Base-by-base conservation (phyloP, 2,888 invertebrate species). In the Mantis religiosa region DNA sequence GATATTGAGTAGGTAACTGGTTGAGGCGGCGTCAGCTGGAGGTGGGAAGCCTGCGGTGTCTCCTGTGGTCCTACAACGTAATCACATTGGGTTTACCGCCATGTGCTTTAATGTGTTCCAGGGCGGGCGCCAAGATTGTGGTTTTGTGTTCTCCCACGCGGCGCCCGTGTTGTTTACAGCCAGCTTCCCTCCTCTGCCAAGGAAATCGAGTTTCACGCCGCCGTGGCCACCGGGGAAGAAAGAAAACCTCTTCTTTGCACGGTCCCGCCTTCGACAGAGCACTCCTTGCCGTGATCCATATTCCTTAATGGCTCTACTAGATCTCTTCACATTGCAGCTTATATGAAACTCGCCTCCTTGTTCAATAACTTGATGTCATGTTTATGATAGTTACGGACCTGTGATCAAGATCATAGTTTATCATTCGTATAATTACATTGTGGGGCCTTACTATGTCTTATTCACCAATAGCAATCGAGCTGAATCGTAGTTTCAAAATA, bases 61-160 rank as follows among this genome's bases (percentile, higher is more conserved):
- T 27, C 47, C 27, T 30, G 87, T 28, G 87, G 87, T 82, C 34
- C 34, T 27, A 12, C 27, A 82, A 81, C 28, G 82, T 87, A 87
- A 87, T 87, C 87, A 87, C 87, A 71, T 82, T 86, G 30, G 87
- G 87, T 87, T 87, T 87, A 87, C 87, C 87, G 87, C 87, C 30
- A 15, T 87, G 87, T 87, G 87, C 87, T 87, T 87, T 87, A 87
- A 87, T 87, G 87, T 87, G 87, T 28, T 87, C 34, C n/a, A 87
- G 87, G 82, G 81, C 54, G 47, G 86, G 86, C 28, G 71, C 41
- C 47, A 85, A 47, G 34, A 87, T 82, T 87, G 87, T 71, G 87
- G 87, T 87, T 87, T 87, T 87, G 87, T 82, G 87, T 87, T 87
- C 82, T 87, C 87, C 87, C 87, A 87, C 87, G 30, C 87, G 15